A percentile compares a stretch with the other conserved stretches of the same genome.
Conservation (phyloP, 2,113 vertebrate genomes). For the Fregetta grallaria region DNA sequence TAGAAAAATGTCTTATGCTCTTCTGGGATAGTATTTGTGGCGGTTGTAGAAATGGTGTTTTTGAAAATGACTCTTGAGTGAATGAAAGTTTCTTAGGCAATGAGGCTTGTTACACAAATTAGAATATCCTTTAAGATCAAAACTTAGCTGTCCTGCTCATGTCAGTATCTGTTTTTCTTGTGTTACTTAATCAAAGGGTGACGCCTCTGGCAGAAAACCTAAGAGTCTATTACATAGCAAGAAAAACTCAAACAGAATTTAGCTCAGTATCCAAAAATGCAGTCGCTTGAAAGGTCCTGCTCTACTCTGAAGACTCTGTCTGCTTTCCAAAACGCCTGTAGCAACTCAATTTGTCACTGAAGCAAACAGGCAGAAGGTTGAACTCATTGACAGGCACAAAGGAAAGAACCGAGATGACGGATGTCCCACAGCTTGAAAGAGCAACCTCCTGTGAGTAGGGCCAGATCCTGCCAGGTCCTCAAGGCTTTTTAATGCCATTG, state of each 20-base stretch:
- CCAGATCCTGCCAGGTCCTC: neutral
- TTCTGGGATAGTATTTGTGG: neutral
- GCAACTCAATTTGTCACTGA: neutral
- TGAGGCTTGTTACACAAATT: neutral
- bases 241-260: neutral
- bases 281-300: neutral
- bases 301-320: neutral
- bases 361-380: neutral
- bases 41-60: fast-evolving
- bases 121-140: neutral
- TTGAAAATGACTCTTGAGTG: neutral
- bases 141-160: neutral
- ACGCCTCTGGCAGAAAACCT: neutral
- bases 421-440: neutral
- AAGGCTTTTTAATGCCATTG: neutral
- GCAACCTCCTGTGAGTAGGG: neutral
- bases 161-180: neutral
- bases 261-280: neutral
- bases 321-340: neutral
- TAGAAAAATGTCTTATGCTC: neutral
- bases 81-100: neutral
- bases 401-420: neutral
- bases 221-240: neutral
- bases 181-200: neutral
- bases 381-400: neutral